Conservation (phyloP, 1,140 invertebrate species). For the Cyclargus thomasi region DNA sequence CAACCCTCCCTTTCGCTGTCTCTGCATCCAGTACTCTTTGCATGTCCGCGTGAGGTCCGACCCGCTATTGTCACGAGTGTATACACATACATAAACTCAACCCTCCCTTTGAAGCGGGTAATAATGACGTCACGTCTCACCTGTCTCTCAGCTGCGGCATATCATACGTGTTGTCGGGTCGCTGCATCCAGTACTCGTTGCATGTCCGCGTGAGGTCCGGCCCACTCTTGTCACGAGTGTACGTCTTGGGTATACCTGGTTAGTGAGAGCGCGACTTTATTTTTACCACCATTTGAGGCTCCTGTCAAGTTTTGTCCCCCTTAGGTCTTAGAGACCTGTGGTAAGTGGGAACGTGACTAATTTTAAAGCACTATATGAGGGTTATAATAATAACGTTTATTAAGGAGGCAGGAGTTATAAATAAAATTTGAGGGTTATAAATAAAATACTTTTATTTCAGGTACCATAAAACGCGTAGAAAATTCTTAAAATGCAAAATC, state of each 20-base stretch:
- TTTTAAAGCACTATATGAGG: no score
- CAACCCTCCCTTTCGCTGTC: no score
- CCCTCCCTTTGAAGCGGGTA: no score
- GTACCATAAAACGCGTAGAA: no score
- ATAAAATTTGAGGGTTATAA: no score
- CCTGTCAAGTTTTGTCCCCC: not conserved
- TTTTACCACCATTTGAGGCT: not conserved
- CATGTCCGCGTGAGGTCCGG: constrained; percentile 59
- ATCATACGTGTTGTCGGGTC: constrained; percentile 60
- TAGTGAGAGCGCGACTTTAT: constrained; percentile 1
- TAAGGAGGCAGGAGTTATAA: no score
- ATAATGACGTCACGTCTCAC: constrained; percentile 30
- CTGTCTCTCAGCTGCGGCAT: constrained; percentile 62
- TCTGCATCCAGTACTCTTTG: constrained; percentile 67
- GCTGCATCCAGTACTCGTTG: constrained; percentile 67
- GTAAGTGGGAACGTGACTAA: no score
- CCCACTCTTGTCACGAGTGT: constrained; percentile 46
- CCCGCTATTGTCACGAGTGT: constrained; percentile 46
- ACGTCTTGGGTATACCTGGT: constrained; percentile 55
- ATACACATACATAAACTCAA: no score
- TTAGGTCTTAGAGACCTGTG: no score
- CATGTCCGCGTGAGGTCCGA: constrained; percentile 59
- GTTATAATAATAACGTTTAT: no score
- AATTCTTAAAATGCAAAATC: no score
- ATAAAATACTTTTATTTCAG: no score